Evolutionary conservation across 2,888 invertebrate species (phyloP).

Genomic region (Drosophila yooni): DNA sequence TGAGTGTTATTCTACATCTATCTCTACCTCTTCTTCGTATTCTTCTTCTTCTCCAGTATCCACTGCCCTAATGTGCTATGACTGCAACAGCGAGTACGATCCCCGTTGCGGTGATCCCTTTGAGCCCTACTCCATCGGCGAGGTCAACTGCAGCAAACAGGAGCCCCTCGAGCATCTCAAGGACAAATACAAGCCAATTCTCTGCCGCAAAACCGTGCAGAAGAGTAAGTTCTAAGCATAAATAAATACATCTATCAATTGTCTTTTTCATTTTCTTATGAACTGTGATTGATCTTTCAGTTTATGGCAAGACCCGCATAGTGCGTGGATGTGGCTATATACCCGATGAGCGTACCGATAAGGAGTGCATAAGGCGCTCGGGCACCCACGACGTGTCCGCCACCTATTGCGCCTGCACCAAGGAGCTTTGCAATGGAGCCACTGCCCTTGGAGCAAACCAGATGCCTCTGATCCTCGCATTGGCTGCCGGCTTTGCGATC

Average conservation of each 20-base stretch:
- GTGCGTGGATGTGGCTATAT: conserved; percentile 93
- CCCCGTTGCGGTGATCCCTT: conserved; percentile 95
- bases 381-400: conserved; percentile 92
- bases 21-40: not conserved
- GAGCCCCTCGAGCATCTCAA: conserved; percentile 89
- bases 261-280: not conserved
- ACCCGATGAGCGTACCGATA: conserved; percentile 87
- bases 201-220: conserved; percentile 94
- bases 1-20: not conserved
- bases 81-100: conserved; percentile 96
- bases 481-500: conserved; percentile 62
- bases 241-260: not conserved
- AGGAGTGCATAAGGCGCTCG: conserved; percentile 88
- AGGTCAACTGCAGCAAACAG: conserved; percentile 92
- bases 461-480: conserved; percentile 64
- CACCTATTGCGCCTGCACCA: conserved; percentile 91
- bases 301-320: conserved; percentile 90
- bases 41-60: conserved; percentile 83
- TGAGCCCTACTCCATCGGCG: conserved; percentile 92
- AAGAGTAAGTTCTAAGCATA: conserved; percentile 86
- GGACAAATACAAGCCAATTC: conserved; percentile 85
- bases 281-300: conserved; percentile 86
- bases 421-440: conserved; percentile 90
- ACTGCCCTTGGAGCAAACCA: conserved; percentile 49
- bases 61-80: conserved; percentile 91